These are phyloP conservation scores for Plodia interpunctella DNA, from an alignment of 1,140 invertebrate species.

Conservation along the genomic window DNA sequence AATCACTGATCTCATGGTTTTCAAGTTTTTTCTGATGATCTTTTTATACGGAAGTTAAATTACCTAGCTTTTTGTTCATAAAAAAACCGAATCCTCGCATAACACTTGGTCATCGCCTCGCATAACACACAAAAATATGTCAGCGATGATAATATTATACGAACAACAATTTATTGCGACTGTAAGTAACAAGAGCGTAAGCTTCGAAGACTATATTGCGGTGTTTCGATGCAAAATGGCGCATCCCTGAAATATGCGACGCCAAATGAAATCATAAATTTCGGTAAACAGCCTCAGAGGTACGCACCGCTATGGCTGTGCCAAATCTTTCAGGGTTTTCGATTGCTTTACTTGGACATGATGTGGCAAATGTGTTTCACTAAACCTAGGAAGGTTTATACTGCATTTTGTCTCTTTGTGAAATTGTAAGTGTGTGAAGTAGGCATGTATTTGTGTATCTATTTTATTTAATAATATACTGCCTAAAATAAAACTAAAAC, in stretches of 20 bases:
- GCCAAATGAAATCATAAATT: slow-evolving; percentile 73
- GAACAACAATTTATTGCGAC: slow-evolving; percentile 28
- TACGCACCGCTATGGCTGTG: slow-evolving; percentile 21
- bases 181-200: slow-evolving; percentile 37
- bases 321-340: not conserved
- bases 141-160: slow-evolving; percentile 13
- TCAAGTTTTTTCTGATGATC: no score
- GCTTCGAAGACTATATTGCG: slow-evolving; percentile 47
- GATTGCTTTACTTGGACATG: not conserved
- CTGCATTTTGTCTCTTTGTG: not conserved
- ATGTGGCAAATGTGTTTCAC: not conserved
- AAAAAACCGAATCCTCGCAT: not conserved
- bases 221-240: slow-evolving; percentile 59
- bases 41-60: no score
- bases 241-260: slow-evolving; percentile 63
- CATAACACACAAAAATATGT: not conserved
- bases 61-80: no score
- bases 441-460: no score
- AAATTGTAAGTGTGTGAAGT: no score
- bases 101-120: no score
- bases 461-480: no score
- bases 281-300: slow-evolving; percentile 51
- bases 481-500: no score
- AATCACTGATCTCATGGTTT: no score
- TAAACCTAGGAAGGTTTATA: not conserved